A percentile compares a stretch with the other conserved stretches of the same genome.
These are phyloP conservation scores for Cryptomyrus ogoouensis DNA, from an alignment of 2,113 vertebrate genomes.

Conservation along the genomic window DNA sequence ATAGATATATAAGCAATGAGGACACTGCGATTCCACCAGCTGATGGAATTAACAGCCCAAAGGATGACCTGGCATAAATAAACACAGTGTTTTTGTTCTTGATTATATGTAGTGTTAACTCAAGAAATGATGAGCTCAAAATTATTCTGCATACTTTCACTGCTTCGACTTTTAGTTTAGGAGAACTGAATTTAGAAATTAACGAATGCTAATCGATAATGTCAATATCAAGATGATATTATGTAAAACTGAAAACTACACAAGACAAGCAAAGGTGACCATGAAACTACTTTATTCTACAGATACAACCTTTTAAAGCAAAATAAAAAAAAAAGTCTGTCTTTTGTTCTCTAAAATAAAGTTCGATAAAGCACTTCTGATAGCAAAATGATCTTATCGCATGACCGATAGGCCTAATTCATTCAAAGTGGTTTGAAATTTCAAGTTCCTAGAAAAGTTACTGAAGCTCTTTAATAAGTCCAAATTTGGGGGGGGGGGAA, in stretches of 20 bases:
- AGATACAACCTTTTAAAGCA: not conserved
- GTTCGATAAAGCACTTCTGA: not conserved
- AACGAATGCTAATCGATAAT: not conserved
- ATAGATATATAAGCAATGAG: not conserved
- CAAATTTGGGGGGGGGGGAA: not conserved
- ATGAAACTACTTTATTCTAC: not conserved
- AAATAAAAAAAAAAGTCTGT: not conserved
- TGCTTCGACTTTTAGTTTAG: not conserved
- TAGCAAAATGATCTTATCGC: not conserved
- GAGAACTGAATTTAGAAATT: not conserved
- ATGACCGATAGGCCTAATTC: not conserved
- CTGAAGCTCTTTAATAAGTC: not conserved
- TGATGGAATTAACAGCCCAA: not conserved
- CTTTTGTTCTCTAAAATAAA: not conserved
- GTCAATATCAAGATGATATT: not conserved
- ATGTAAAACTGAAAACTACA: not conserved
- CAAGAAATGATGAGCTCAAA: not conserved
- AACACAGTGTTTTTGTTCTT: not conserved
- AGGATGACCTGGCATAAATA: not conserved
- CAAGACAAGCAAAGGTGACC: not conserved
- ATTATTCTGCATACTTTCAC: not conserved
- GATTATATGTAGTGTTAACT: not conserved
- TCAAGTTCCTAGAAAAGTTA: not conserved
- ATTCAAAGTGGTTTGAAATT: not conserved
- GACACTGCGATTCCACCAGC: not conserved